Evolutionary conservation across 2,113 vertebrate species (phyloP), one percentile per base, ranked within the genome.

Genomic region (Vulpes ferrilata): DNA sequence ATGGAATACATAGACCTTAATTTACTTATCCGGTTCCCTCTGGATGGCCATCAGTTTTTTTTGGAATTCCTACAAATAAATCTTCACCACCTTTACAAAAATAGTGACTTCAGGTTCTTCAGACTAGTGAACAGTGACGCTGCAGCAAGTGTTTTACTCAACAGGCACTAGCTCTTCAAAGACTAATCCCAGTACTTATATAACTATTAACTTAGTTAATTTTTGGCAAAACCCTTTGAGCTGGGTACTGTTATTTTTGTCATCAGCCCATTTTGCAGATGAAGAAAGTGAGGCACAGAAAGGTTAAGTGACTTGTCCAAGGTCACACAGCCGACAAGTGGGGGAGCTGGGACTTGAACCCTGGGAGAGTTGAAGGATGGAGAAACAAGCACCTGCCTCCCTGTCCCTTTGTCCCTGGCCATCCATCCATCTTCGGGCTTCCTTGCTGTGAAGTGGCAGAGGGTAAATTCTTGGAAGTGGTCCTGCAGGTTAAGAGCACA

Each of bases 251-350:
- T 43, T 55, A 59, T 65, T 59, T 78, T 88, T n/a, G 73, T 30
- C 32, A 35, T 38, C 81, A 79, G 55, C 48, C 25, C 43, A 67
- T 59, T 90, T 92, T 78, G 38, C 88, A 86, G 78, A 74, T 85
- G 78, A 73, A 74, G 73, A 95, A 84, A 80, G 4, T 30, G 88
- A 97, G 67, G 81, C 62, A 53, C 57, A n/a, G 69, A 69, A 92
- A 92, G 92, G 38, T 83, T 38, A 83, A 89, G 51, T 23, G 19
- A 48, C 48, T 83, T 64, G 64, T 57, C 35, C 0, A 11, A 55
- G 79, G 51, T 74, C 81, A 78, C 81, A 59, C 88, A 85, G 67
- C 90, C 30, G 67, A 43, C 30, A 15, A 27, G 30, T 11, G 5
- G 43, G 65, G 57, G 69, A 11, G n/a, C 32, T 51, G 74, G 25